Base-by-base conservation (phyloP, 2,888 invertebrate species). In the Azorinus chamasolen region DNA sequence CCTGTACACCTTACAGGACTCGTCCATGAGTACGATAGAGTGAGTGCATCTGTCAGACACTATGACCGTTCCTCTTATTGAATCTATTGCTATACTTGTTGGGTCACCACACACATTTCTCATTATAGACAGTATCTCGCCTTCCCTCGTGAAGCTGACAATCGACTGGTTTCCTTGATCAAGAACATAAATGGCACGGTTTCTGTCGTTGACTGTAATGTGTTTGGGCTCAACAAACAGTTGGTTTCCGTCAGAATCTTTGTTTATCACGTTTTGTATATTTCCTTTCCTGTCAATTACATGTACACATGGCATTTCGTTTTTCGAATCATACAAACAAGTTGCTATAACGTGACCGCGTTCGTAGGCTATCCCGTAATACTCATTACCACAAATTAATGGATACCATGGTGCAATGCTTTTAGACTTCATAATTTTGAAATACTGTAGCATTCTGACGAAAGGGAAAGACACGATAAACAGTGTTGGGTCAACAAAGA, bases 381-480 rank as follows among this genome's bases (percentile, higher is more conserved):
- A 76, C 53, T 70, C 76, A 37, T 76, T 76, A 24, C 69, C 69
- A 20, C 70, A 55, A 25, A 61, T 65, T 16, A 76, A 25, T 10
- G 76, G 76, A 51, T 64, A 62, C 70, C 70, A 76, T 12, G 65
- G 65, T 2, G 58, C 27, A 20, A 76, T 39, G 8, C 50, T 53
- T 10, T 54, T 41, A 10, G n/a, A 25, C 10, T 65, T 48, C 48
- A 62, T 70, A 16, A 76, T 39, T 54, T 76, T 76, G 4, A 76
- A 54, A 41, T 65, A 70, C 48, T 76, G 76, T 50, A 76, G 32
- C 20, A 76, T 27, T 12, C 65, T 32, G 1, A 76, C 76, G n/a
- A 76, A 70, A 16, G 76, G 76, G 58, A 76, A 76, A 3, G 76
- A 69, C 0, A 70, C 76, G 0, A 70, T 61, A 24, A 76, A 22